A percentile compares a stretch with the other conserved stretches of the same genome.
Conservation (phyloP, 1,140 invertebrate species). For the Whitmania pigra region DNA sequence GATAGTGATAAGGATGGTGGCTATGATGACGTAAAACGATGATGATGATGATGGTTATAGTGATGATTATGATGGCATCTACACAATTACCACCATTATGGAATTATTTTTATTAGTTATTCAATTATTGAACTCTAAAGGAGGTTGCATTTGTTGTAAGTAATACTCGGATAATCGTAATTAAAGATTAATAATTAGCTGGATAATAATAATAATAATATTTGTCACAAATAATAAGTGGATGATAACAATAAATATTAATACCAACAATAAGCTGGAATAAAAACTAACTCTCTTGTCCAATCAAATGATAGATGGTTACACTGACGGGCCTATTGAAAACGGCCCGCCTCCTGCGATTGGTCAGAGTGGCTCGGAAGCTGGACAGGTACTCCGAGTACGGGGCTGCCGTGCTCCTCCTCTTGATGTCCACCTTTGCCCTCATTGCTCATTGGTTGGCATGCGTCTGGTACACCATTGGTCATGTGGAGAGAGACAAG, state of each 20-base stretch:
- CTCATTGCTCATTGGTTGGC: conserved; percentile 98
- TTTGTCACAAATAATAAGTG: too few relatives aligned
- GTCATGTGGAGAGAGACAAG: conserved; percentile 18
- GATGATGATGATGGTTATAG: too few relatives aligned
- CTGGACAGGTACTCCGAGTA: conserved; percentile 98
- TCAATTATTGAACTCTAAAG: too few relatives aligned
- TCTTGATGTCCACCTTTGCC: conserved; percentile 95
- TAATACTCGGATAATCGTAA: too few relatives aligned
- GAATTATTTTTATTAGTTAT: background rate
- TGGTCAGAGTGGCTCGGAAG: conserved; percentile 92
- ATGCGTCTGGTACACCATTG: conserved; percentile 98
- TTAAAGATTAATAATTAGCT: too few relatives aligned
- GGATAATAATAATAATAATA: too few relatives aligned
- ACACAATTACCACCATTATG: background rate
- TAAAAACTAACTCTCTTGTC: background rate
- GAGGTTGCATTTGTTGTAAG: too few relatives aligned
- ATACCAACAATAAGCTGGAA: background rate
- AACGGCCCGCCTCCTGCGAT: conserved; percentile 80
- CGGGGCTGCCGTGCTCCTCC: conserved; percentile 86
- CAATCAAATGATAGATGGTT: conserved; percentile 61
- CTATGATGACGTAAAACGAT: too few relatives aligned
- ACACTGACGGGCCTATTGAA: conserved; percentile 94
- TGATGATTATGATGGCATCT: background rate
- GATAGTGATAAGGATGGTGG: background rate
- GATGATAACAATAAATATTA: too few relatives aligned